Evolutionary conservation across 23 tunicate genomes (phyloP).

Genomic region (Trididemnum nubilum): DNA sequence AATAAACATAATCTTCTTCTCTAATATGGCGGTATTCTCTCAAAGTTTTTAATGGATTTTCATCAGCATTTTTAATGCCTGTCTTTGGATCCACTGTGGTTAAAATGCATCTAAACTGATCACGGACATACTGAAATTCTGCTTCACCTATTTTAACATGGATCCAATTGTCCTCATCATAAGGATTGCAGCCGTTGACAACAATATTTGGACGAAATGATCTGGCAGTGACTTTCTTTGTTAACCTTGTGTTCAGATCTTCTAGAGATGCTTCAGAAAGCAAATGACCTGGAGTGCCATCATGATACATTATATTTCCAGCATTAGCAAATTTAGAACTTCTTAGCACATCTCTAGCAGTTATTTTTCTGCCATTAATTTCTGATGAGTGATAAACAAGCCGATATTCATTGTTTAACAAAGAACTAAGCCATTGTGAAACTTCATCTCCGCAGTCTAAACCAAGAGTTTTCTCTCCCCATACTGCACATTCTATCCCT

Average conservation of each 20-base stretch:
- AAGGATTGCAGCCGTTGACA: conserved; percentile 52
- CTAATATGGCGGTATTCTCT: conserved; percentile 18
- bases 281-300: conserved; percentile 60
- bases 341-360: not conserved
- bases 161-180: conserved; percentile 59
- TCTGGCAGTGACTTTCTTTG: conserved; percentile 19
- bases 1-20: conserved; percentile 15
- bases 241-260: conserved; percentile 36
- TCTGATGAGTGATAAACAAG: conserved; percentile 37
- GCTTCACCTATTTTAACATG: conserved; percentile 37
- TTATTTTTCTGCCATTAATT: conserved; percentile 1
- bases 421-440: conserved; percentile 45
- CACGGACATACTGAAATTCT: conserved; percentile 24
- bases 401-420: conserved; percentile 19
- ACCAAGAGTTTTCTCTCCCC: conserved; percentile 49
- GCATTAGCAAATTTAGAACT: not conserved
- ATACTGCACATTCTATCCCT: conserved; percentile 41
- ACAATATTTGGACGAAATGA: conserved; percentile 64
- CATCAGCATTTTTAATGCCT: conserved; percentile 38
- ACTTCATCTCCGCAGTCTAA: conserved; percentile 76
- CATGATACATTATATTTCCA: conserved; percentile 43
- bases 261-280: conserved; percentile 65
- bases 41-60: conserved; percentile 49
- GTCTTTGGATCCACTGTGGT: conserved; percentile 74
- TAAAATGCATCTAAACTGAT: conserved; percentile 35